Evolutionary conservation across 1,140 invertebrate genomes (phyloP).

Genomic region (Papilio xuthus): DNA sequence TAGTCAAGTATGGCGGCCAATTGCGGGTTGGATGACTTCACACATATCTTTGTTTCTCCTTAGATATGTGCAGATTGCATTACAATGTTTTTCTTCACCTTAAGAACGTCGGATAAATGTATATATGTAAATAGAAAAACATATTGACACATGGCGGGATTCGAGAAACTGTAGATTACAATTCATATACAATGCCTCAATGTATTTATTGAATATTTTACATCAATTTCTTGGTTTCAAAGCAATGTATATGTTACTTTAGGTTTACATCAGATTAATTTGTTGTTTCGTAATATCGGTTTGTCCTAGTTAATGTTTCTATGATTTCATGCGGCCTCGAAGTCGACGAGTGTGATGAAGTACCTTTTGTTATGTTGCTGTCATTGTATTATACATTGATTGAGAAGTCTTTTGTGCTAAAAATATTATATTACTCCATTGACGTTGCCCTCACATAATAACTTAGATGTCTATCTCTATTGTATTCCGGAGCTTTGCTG

Average conservation of each 20-base stretch:
- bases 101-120: too few species aligned
- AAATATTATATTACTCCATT: slow-evolving; percentile 3
- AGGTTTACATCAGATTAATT: neutral
- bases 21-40: too few species aligned
- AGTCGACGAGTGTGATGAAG: slow-evolving; percentile 10
- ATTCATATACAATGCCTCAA: too few species aligned
- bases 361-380: slow-evolving; percentile 3
- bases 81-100: too few species aligned
- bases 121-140: too few species aligned
- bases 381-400: slow-evolving; percentile 14
- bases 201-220: neutral
- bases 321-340: slow-evolving; percentile 17
- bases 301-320: slow-evolving; percentile 13
- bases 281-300: slow-evolving; percentile 7
- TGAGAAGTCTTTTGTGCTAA: neutral
- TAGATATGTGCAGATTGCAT: too few species aligned
- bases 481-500: neutral
- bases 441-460: neutral
- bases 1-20: too few species aligned
- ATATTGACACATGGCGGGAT: too few species aligned
- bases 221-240: neutral
- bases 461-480: neutral
- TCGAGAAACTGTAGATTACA: too few species aligned
- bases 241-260: neutral
- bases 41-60: too few species aligned